A percentile compares a stretch with the other conserved stretches of the same genome.
These are phyloP conservation scores for Diplodus sargus DNA, from an alignment of 2,797 vertebrate genomes.

Conservation along the genomic window DNA sequence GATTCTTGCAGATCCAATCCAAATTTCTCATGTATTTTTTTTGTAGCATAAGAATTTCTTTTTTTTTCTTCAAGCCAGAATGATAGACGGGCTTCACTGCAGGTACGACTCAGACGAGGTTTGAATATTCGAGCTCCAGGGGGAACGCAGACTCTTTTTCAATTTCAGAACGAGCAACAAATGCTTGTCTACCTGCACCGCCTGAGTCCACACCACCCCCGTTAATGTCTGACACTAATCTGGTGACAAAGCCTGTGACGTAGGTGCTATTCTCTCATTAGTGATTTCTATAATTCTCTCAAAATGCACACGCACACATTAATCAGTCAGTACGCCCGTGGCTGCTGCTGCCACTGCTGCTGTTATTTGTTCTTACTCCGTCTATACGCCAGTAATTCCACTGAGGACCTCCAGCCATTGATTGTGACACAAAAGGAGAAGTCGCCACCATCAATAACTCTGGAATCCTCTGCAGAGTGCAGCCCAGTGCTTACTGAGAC, in stretches of 20 bases:
- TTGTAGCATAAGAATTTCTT: neutral
- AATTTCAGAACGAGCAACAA: conserved; percentile 21
- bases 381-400: conserved; percentile 44
- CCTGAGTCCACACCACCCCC: conserved; percentile 21
- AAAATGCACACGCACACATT: neutral
- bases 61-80: too few relatives aligned
- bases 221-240: conserved; percentile 49
- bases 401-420: conserved; percentile 47
- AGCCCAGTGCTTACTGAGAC: conserved; percentile 1
- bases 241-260: conserved; percentile 24
- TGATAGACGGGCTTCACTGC: neutral
- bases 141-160: conserved; percentile 12
- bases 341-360: conserved; percentile 22
- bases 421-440: conserved; percentile 59
- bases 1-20: neutral
- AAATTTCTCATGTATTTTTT: neutral
- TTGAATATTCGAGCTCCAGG: conserved; percentile 33
- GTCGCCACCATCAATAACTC: conserved; percentile 58
- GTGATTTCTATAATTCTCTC: conserved; percentile 23
- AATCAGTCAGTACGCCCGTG: conserved; percentile 7
- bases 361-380: conserved; percentile 43
- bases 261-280: conserved; percentile 25
- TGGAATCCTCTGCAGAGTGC: conserved; percentile 40
- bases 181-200: conserved; percentile 19
- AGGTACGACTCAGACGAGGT: conserved; percentile 14